phyloP scores from a whole-genome alignment of 2,888 invertebrate species.

The Lithodes maja region DNA sequence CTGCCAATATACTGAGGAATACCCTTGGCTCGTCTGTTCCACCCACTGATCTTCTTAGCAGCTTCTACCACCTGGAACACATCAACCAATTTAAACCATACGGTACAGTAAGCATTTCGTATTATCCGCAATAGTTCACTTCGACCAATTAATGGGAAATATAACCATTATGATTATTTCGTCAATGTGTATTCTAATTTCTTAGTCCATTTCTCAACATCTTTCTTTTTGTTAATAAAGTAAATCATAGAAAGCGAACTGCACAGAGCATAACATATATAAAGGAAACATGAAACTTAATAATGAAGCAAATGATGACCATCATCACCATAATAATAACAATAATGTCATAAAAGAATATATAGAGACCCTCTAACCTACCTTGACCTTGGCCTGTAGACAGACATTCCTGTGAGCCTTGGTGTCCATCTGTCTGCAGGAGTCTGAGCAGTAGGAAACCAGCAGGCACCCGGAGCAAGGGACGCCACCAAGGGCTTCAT shows the following conservation, averaged over 20 bases:
- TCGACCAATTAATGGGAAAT: no score
- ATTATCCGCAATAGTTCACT: no score
- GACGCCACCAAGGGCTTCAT: slow-evolving; percentile 30
- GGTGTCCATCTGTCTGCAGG: slow-evolving; percentile 52
- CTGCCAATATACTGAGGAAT: slow-evolving; percentile 59
- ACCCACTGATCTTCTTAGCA: slow-evolving; percentile 45
- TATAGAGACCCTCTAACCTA: not conserved
- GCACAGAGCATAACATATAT: not conserved
- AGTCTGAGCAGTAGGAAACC: slow-evolving; percentile 55
- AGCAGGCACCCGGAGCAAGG: slow-evolving; percentile 52
- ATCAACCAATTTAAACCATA: not conserved
- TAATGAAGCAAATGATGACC: not conserved
- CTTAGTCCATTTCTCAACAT: no score
- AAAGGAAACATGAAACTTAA: not conserved
- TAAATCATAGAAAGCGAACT: no score
- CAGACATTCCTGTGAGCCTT: slow-evolving; percentile 47
- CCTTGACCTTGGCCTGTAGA: slow-evolving; percentile 43
- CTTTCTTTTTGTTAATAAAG: no score
- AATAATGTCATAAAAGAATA: not conserved
- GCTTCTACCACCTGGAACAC: slow-evolving; percentile 48
- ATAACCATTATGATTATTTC: no score
- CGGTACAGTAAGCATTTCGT: no score
- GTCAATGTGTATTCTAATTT: no score
- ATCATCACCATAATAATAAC: not conserved
- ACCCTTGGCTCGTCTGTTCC: slow-evolving; percentile 58